Conservation (phyloP, 2,113 vertebrate species). For the Syngnathus scovelli region DNA sequence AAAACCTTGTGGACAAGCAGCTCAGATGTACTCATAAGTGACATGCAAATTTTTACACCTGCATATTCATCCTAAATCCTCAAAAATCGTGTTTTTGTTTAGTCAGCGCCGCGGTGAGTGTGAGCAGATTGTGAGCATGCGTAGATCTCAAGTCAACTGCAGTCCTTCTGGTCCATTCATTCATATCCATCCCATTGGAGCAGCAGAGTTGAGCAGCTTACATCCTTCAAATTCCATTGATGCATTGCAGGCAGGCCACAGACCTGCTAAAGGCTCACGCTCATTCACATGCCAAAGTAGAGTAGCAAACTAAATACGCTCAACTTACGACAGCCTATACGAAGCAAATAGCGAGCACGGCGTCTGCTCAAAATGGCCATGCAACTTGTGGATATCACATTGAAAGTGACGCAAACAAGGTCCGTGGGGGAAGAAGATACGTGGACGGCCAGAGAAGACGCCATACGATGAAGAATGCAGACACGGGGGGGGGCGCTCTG, state of each 20-base stretch:
- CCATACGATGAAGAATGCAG: conserved; percentile 47
- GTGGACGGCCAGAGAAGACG: conserved; percentile 44
- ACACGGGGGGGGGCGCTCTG: conserved; percentile 41
- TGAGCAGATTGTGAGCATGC: conserved; percentile 47
- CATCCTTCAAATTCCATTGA: conserved; percentile 26
- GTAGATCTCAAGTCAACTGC: conserved; percentile 24
- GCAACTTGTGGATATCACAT: conserved; percentile 43
- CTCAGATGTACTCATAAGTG: conserved; percentile 4
- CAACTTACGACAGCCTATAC: conserved; percentile 24
- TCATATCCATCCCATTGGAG: conserved; percentile 34
- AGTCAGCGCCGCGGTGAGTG: conserved; percentile 25
- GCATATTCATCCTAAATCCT: conserved; percentile 11
- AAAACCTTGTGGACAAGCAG: conserved; percentile 22
- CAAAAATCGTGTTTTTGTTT: conserved; percentile 10
- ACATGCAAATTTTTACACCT: conserved; percentile 41
- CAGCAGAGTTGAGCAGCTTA: conserved; percentile 37
- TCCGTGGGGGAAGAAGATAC: conserved; percentile 28
- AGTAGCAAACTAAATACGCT: conserved; percentile 17
- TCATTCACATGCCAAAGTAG: conserved; percentile 32
- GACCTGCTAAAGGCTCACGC: conserved; percentile 19
- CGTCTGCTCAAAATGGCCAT: conserved; percentile 43
- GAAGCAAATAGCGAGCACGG: conserved; percentile 34
- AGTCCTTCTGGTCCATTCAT: conserved; percentile 16
- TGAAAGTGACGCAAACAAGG: conserved; percentile 47
- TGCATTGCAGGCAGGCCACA: conserved; percentile 34